Evolutionary conservation across 2,797 vertebrate species (phyloP), one percentile per base, ranked within the genome.

Genomic region (Acomys russatus): DNA sequence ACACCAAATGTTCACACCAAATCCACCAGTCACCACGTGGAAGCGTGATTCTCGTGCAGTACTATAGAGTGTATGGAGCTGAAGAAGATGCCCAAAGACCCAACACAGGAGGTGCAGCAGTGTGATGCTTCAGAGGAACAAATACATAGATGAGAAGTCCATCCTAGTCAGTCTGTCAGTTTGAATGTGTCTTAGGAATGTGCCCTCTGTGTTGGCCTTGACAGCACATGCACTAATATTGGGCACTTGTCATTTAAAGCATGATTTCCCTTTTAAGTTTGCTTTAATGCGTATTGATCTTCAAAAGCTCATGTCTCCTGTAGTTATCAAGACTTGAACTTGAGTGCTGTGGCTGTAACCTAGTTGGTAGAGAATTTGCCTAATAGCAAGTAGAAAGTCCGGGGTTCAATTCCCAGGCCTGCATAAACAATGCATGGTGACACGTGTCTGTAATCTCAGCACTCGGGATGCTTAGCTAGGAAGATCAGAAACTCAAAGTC

Each of bases 241-340:
- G 68, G 14, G 59, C 5, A 20, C 9, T 8, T 71, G 15, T 38
- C 51, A 12, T 71, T 95, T 51, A 63, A 90, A 83, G 88, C 17
- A 23, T 64, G 2, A 64, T 89, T 94, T 95, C 64, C 68, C 18
- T 89, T 94, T 90, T 93, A 76, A 54, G 71, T 86, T 86, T 88
- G 1, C 22, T 91, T 85, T 77, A 73, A 61, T 80, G 33, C 6
- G 63, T 73, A 14, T 92, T 90, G 9, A 74, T 78, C 73, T 95
- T 96, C 28, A 94, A 59, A 93, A 86, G 1, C 14, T 20, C 51
- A 18, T 59, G 15, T n/a, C 68, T 82, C 74, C 56, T 78, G 14
- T 64, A 73, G 23, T 79, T 88, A 17, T 56, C 73, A 94, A 56
- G 61, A 95, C 15, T 83, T 78, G 54, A 83, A 70, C 2, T 73